Conservation (phyloP, 2,888 invertebrate genomes). For the Chromoteleia sp. region DNA sequence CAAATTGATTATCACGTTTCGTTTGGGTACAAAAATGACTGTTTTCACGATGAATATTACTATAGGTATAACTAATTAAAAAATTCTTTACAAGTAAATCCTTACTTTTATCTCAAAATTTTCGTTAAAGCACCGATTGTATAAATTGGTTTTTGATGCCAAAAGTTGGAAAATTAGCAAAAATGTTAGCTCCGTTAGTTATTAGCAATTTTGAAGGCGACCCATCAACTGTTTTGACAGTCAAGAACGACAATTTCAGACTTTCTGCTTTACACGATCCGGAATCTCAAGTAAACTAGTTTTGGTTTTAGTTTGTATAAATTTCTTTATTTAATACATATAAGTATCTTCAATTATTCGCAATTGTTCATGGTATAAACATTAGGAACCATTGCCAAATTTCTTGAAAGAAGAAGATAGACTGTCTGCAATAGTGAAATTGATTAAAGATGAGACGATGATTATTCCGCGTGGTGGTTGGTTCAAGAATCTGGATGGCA, state of each 20-base stretch:
- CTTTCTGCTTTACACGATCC: conserved; percentile 79
- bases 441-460: conserved; percentile 90
- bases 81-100: background rate
- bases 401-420: conserved; percentile 92
- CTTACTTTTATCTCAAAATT: conserved; percentile 13
- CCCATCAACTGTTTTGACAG: conserved; percentile 76
- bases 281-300: conserved; percentile 36
- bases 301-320: background rate
- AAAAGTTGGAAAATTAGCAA: conserved; percentile 83
- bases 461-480: conserved; percentile 92
- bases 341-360: background rate
- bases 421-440: conserved; percentile 89
- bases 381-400: conserved; percentile 84
- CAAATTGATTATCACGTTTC: conserved; percentile 93
- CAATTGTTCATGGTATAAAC: background rate
- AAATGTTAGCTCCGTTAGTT: conserved; percentile 84
- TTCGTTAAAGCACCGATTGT: conserved; percentile 86
- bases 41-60: conserved; percentile 90
- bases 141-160: conserved; percentile 89
- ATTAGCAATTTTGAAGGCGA: conserved; percentile 85
- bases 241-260: conserved; percentile 85
- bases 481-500: conserved; percentile 90
- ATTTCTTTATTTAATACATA: background rate
- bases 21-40: conserved; percentile 91
- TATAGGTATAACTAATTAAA: conserved; percentile 86